Evolutionary conservation across 2,888 invertebrate species (phyloP).

Genomic region (Escarpia spicata): DNA sequence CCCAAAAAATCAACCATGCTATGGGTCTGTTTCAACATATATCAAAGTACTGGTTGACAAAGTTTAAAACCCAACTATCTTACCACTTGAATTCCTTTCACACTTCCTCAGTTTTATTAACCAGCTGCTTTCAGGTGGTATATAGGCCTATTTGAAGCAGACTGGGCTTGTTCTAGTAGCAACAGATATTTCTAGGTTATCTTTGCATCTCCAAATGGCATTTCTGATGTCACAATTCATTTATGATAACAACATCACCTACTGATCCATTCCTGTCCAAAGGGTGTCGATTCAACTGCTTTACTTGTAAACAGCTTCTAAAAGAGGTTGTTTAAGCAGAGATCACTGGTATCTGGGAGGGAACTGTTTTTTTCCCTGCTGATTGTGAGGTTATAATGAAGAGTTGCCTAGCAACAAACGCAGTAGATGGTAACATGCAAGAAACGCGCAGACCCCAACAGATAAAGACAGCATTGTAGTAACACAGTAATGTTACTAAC

Average conservation of each 20-base stretch:
- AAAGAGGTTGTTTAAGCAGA: background rate
- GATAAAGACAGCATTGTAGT: background rate
- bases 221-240: background rate
- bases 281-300: background rate
- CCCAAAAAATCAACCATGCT: no score
- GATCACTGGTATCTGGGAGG: background rate
- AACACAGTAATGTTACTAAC: background rate
- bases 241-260: background rate
- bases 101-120: background rate
- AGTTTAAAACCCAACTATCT: background rate
- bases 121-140: background rate
- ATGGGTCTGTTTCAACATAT: no score
- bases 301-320: background rate
- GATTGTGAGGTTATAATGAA: background rate
- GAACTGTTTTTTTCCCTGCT: background rate
- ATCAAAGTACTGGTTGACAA: background rate
- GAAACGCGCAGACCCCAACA: background rate
- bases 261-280: background rate
- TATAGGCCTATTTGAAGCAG: background rate
- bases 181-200: no score
- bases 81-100: background rate
- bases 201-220: background rate
- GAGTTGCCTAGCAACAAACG: background rate
- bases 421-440: background rate
- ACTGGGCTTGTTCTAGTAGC: background rate